Evolutionary conservation across 2,888 invertebrate species (phyloP), one percentile per base, ranked within the genome.

Genomic region (Bombylius major): DNA sequence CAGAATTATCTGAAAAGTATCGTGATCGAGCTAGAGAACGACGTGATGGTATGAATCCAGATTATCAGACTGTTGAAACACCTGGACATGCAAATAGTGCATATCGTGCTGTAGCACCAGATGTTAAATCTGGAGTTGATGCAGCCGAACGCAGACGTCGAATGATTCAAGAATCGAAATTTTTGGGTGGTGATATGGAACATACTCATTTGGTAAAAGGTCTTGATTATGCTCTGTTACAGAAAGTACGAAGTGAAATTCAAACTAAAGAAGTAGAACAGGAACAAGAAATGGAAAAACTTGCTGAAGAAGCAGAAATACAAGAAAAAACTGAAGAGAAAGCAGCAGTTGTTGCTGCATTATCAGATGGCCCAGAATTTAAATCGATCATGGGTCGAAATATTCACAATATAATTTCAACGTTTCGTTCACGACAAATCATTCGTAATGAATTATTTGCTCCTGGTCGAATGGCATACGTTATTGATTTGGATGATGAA

Each of bases 121-220:
- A 97, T 77, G 75, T 92, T 13, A 95, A 96, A 70, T 93, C 94
- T 0, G 89, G 93, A 61, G 84, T 89, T 72, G 94, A 95, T 77
- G 94, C 94, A 0, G 96, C 97, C 7, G 97, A 98, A 74, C 79
- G 96, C 47, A 79, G 98, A 53, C 82, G 95, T 53, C 93, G 97
- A 69, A 86, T 96, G 78, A 99, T 99, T 69, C 88, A 89, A 78
- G 98, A 99, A 76, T 99, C 99, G 0, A 99, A 99, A 76, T 99
- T 95, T 76, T 91, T 99, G 78, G 99, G 99, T 71, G 99, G 99
- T 81, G 99, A 99, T 75, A 97, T 99, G 91, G 97, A 99, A 68
- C 99, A 99, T 67, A 99, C 99, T 70, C 99, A 99, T 77, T 94
- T 99, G 80, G 99, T 99, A 65, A 99, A 99, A 77, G 99, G 94